Evolutionary conservation across 1,140 invertebrate species (phyloP), one percentile per base, ranked within the genome.

Genomic region (Coelopa frigida): DNA sequence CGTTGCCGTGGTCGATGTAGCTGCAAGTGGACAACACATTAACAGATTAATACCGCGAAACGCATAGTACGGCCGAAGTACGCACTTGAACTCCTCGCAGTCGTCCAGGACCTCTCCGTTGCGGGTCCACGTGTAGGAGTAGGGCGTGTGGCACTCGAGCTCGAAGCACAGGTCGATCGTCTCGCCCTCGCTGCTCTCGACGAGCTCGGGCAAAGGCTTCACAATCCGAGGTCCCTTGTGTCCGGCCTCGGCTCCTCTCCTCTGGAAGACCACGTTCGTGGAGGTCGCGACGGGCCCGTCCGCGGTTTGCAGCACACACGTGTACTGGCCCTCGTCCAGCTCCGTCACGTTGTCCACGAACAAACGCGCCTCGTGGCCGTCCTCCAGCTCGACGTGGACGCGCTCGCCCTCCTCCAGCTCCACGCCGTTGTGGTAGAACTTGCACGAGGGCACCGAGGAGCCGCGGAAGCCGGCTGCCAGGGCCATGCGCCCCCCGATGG

Each of bases 71-170:
- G 33, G 7, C 8, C 17, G 3, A 14, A 8, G 7, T 23, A 52
- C 59, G 56, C 38, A 69, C 66, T 59, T 63, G 42, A 74, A 76
- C 54, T 82, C 78, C n/a, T 77, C 74, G 51, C 76, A 79, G 56
- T 87, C 75, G n/a, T 74, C 72, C 18, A 91, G 64, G 33, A 80
- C 73, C 50, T 78, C 75, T 18, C 77, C 79, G 55, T 87, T 79
- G 54, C 81, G 81, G 23, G 79, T 73, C 87, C 87, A 91, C 22
- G 76, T 58, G 10, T 87, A 76, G 18, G 76, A 75, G 41, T 83
- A 78, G 8, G 83, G 82, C 44, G 76, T 72, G 22, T 49, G 55
- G 73, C 75, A 74, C 41, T 72, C 54, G 3, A 82, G 51, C 48
- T 60, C 59, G 20, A 76, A 72, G 27, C 71, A 67, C 14, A 82